Base-by-base conservation (phyloP, 2,888 invertebrate species). In the Nomada hirtipes region DNA sequence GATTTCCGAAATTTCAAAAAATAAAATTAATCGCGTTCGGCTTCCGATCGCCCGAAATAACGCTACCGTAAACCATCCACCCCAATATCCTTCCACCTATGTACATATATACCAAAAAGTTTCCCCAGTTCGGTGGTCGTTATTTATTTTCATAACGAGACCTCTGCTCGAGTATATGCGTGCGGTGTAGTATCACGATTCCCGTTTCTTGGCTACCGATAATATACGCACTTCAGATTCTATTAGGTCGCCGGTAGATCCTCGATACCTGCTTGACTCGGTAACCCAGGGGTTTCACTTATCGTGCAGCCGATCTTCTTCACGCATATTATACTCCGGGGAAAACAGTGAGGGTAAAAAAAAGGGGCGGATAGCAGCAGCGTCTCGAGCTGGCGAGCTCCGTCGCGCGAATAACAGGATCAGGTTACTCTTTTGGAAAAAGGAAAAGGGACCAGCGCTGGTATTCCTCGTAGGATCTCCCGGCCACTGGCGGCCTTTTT, bases 341-440 rank as follows among this genome's bases (percentile, higher is more conserved):
- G 89, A 90, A 91, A 91, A 91, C 90, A 91, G 87, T 82, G 83
- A 81, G 86, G 85, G 83, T 88, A 82, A 87, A 85, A 87, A 89
- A 86, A 86, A 67, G 85, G 83, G 82, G 60, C 26, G 65, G 61
- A 81, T 81, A 70, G 59, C 29, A 70, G 70, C 29, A 44, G 71
- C 77, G 80, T 88, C 72, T 78, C 20, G 67, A 78, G 86, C 86
- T 86, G 83, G 85, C 79, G 87, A 89, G 88, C 86, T 85, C 91
- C 86, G 88, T 90, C 91, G 91, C 90, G 90, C 90, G 91, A 91
- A 90, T 93, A 93, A 93, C 91, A 93, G 92, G 93, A 93, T 93
- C 93, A 91, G 88, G 91, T 93, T 93, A 91, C 92, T 87, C 88
- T 89, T 87, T 88, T 88, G 89, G 89, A 89, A 90, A 90, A 87